phyloP scores from a whole-genome alignment of 2,113 vertebrate species.

The Zapornia atra region DNA sequence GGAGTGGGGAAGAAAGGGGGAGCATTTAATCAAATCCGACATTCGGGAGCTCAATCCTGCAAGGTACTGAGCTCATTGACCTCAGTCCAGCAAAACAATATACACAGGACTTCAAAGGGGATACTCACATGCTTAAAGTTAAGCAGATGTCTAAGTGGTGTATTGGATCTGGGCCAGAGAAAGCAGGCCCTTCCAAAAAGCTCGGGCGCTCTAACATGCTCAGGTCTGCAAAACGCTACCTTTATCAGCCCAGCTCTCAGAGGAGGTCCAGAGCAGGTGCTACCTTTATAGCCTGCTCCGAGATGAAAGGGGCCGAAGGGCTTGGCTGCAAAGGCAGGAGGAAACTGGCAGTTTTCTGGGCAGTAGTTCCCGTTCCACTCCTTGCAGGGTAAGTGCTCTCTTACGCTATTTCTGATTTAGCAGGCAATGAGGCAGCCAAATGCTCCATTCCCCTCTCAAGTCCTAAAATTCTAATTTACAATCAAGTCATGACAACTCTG shows the following conservation, averaged over 20 bases:
- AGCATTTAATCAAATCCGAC: constrained; percentile 67
- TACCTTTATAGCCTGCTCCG: background rate
- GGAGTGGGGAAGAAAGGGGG: background rate
- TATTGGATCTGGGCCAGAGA: constrained; percentile 52
- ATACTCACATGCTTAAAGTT: constrained; percentile 68
- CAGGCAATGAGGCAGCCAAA: constrained; percentile 29
- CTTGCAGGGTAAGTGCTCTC: background rate
- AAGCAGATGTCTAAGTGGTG: constrained; percentile 65
- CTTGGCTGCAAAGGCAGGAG: background rate
- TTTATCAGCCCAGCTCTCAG: background rate
- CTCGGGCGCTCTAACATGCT: background rate
- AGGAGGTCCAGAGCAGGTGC: constrained; percentile 37
- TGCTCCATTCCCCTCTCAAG: background rate
- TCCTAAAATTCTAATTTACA: constrained; percentile 25
- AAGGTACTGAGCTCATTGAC: constrained; percentile 67
- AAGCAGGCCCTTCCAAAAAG: constrained; percentile 43
- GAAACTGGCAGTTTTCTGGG: background rate
- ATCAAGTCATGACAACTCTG: background rate
- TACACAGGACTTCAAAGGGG: constrained; percentile 65
- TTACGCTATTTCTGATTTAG: background rate
- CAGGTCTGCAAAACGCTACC: constrained; percentile 24
- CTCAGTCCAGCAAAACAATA: constrained; percentile 57
- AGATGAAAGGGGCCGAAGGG: constrained; percentile 25
- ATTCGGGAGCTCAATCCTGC: constrained; percentile 64
- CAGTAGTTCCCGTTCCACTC: background rate